phyloP scores from a whole-genome alignment of 1,140 invertebrate genomes.

The Drosophila oshimai region DNA sequence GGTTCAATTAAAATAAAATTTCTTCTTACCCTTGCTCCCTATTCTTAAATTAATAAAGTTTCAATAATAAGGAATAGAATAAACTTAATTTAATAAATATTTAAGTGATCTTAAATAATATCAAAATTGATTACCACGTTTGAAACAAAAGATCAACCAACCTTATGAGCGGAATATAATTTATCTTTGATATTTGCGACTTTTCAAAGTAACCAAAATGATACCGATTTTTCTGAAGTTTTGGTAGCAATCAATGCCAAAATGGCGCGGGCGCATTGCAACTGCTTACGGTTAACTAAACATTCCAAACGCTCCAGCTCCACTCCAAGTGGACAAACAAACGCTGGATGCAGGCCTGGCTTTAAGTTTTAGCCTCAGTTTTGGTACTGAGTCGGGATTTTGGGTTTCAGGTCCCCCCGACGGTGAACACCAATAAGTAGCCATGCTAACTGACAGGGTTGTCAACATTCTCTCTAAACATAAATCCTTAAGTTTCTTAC shows the following conservation, averaged over 20 bases:
- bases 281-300: slow-evolving; percentile 76
- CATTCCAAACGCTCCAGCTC: slow-evolving; percentile 73
- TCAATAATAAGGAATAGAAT: no score
- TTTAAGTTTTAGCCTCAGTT: not conserved
- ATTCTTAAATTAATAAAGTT: no score
- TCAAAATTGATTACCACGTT: no score
- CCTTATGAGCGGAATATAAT: no score
- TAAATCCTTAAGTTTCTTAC: no score
- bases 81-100: no score
- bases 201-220: no score
- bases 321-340: slow-evolving; percentile 49
- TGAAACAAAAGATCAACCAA: no score
- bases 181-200: no score
- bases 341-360: not conserved
- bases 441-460: not conserved
- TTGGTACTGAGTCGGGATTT: not conserved
- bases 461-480: not conserved
- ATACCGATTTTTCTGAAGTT: not conserved
- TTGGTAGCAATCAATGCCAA: slow-evolving; percentile 73
- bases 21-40: no score
- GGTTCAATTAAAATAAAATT: no score
- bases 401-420: not conserved
- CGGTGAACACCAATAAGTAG: not conserved
- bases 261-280: slow-evolving; percentile 64
- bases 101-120: no score